Evolutionary conservation across 2,888 invertebrate species (phyloP), one percentile per base, ranked within the genome.

Genomic region (Drosophila infuscata): DNA sequence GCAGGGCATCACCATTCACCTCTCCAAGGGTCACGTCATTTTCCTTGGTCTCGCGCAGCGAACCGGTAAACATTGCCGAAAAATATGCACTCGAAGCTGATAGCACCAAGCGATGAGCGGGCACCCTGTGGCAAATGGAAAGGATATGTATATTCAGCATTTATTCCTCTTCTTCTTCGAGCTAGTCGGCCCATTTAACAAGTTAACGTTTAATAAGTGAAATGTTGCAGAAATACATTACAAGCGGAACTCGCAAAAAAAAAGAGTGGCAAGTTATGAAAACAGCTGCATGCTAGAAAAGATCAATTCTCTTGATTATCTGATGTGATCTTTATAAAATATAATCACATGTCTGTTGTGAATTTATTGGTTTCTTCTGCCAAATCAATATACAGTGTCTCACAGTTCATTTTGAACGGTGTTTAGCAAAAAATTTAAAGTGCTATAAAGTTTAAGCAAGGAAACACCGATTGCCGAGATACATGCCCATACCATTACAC

Each of bases 41-140:
- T 92, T 97, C 96, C 74, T 95, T 95, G 8, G 97, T 95, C 94
- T 99, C 98, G 80, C 96, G 94, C 75, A 99, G 94, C 66, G 97
- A 96, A 67, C 96, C 97, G 33, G 97, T 98, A 92, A 99, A 99
- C 98, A 99, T 99, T 51, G 98, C 98, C 52, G 97, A 96, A 94
- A 99, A 99, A 93, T 99, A 99, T 93, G 98, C 98, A 84, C 98
- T 98, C 69, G 97, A 97, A 51, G 98, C 97, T 84, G 97, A 97
- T 78, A 99, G 94, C 61, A 99, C 97, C 79, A 99, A 94, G 90
- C 98, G 96, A 94, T 98, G 97, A 35, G 97, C 97, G 76, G 96
- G 95, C 87, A 97, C 95, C 85, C 96, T 95, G 89, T 63, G 38
- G 9, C 3, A 36, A 30, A 76, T 81, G 64, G 11, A 32, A 12